Evolutionary conservation across 2,797 vertebrate species (phyloP).

Genomic region (Vultur gryphus): DNA sequence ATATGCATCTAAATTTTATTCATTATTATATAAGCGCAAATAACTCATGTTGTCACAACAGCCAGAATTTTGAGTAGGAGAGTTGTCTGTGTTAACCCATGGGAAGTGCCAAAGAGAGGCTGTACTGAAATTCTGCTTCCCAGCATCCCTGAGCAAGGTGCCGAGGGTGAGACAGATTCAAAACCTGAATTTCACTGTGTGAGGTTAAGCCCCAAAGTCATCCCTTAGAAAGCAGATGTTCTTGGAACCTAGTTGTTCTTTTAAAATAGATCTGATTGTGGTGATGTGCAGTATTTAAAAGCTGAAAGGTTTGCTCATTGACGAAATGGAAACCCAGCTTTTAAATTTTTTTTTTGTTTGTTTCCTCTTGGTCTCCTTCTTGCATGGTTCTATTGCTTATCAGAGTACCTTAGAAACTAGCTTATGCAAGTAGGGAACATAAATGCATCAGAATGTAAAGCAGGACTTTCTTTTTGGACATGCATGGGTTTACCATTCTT

Average conservation of each 20-base stretch:
- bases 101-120: background rate
- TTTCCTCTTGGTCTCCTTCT: background rate
- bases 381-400: background rate
- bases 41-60: background rate
- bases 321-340: background rate
- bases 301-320: background rate
- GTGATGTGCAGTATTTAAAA: background rate
- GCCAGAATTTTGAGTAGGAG: background rate
- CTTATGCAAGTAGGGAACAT: background rate
- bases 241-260: background rate
- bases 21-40: rapidly evolving
- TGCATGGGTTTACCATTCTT: background rate
- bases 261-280: background rate
- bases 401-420: background rate
- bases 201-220: background rate
- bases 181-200: background rate
- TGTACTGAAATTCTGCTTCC: background rate
- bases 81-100: background rate
- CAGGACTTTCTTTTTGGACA: background rate
- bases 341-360: background rate
- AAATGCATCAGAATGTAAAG: background rate
- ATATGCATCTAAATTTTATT: background rate
- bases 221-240: background rate
- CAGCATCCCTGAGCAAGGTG: background rate
- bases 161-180: background rate